A percentile compares a stretch with the other conserved stretches of the same genome.
phyloP scores from a whole-genome alignment of 2,888 invertebrate species.

The Morpho helenor region DNA sequence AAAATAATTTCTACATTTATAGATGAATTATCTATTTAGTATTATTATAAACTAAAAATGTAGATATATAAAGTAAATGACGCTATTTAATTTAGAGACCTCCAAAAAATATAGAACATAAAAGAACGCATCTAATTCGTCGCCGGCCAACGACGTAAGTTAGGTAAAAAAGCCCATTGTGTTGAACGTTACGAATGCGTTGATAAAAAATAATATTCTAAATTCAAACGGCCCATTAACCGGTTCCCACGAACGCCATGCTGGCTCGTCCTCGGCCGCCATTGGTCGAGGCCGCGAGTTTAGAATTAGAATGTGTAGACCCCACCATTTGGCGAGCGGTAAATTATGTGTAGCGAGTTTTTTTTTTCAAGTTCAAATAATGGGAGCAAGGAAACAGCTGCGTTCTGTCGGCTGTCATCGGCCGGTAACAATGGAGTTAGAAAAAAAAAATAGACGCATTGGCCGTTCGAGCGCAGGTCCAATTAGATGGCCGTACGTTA shows the following conservation, averaged over 20 bases:
- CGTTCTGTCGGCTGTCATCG: constrained; percentile 35
- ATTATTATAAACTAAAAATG: too few relatives aligned
- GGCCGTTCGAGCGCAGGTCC: constrained; percentile 26
- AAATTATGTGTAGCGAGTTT: constrained; percentile 69
- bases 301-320: constrained; percentile 78
- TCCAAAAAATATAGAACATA: constrained; percentile 9
- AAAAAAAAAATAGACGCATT: constrained; percentile 36
- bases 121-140: constrained; percentile 25
- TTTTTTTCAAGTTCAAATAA: constrained; percentile 68
- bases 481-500: constrained; percentile 27
- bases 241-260: constrained; percentile 78
- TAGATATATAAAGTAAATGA: too few relatives aligned
- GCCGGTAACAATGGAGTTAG: constrained; percentile 38
- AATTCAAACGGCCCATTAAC: constrained; percentile 77
- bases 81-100: background rate
- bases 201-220: constrained; percentile 75
- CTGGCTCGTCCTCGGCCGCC: constrained; percentile 73
- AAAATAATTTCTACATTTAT: too few relatives aligned
- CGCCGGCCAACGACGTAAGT: constrained; percentile 31
- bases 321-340: constrained; percentile 77
- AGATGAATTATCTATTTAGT: too few relatives aligned
- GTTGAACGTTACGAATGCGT: constrained; percentile 53
- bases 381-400: constrained; percentile 64
- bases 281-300: constrained; percentile 74
- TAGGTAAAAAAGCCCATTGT: constrained; percentile 58